Conservation (phyloP, 2,888 invertebrate species). For the Tetanocera ferruginea region DNA sequence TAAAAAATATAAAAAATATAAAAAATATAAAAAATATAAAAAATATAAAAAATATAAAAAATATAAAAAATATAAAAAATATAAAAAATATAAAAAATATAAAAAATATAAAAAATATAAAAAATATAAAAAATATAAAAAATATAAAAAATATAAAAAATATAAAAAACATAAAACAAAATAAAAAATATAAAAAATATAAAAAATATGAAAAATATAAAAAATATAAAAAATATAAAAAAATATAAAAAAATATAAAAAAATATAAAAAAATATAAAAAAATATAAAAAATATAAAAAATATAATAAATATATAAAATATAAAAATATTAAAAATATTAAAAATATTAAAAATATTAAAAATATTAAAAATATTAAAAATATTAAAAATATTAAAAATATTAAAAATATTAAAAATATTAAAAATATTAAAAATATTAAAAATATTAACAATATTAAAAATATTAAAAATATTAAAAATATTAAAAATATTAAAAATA, state of each 20-base stretch:
- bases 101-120: too few relatives aligned
- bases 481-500: background rate
- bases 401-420: background rate
- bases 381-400: slow-evolving; percentile 1
- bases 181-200: background rate
- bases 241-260: background rate
- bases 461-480: background rate
- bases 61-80: too few relatives aligned
- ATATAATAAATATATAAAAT: background rate
- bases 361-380: background rate
- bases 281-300: background rate
- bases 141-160: too few relatives aligned
- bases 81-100: too few relatives aligned
- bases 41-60: too few relatives aligned
- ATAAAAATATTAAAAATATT: background rate
- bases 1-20: too few relatives aligned
- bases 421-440: background rate
- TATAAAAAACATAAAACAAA: too few relatives aligned
- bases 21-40: too few relatives aligned
- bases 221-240: slow-evolving; percentile 3
- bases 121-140: too few relatives aligned
- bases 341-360: background rate
- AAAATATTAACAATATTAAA: too few relatives aligned
- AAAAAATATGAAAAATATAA: background rate
- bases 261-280: background rate